A percentile compares a stretch with the other conserved stretches of the same genome.
Conservation (phyloP, 1,140 invertebrate species). For the Thaumatotibia leucotreta region DNA sequence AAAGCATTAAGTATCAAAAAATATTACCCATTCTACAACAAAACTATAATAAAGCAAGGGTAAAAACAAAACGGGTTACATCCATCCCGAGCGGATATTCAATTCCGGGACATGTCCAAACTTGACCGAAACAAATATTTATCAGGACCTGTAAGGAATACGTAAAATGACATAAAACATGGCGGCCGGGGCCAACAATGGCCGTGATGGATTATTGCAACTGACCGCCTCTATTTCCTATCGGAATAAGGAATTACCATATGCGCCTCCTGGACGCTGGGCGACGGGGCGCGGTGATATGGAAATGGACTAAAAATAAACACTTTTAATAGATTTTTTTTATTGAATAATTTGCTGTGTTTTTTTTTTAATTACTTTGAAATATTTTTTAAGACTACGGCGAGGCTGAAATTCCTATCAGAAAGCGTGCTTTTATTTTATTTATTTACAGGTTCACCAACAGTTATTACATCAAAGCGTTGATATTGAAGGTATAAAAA, state of each 20-base stretch:
- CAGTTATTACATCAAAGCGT: too few species aligned
- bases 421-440: too few species aligned
- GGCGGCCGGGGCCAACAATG: constrained; percentile 50
- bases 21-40: neutral
- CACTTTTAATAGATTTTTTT: too few species aligned
- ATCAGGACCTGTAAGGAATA: constrained; percentile 75
- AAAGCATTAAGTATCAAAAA: too few species aligned
- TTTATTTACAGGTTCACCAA: too few species aligned
- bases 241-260: constrained; percentile 75
- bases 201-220: constrained; percentile 73
- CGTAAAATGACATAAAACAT: constrained; percentile 72
- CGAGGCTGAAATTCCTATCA: too few species aligned
- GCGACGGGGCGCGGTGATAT: constrained; percentile 22
- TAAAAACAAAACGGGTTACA: constrained; percentile 57
- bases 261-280: constrained; percentile 57
- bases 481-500: too few species aligned
- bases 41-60: constrained; percentile 16
- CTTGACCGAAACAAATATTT: constrained; percentile 70
- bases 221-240: constrained; percentile 73
- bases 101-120: constrained; percentile 68
- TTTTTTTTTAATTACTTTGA: too few species aligned
- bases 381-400: too few species aligned
- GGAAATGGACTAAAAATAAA: constrained; percentile 28
- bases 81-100: constrained; percentile 58
- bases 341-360: too few species aligned